phyloP scores from a whole-genome alignment of 2,797 vertebrate genomes.

The Acomys russatus region DNA sequence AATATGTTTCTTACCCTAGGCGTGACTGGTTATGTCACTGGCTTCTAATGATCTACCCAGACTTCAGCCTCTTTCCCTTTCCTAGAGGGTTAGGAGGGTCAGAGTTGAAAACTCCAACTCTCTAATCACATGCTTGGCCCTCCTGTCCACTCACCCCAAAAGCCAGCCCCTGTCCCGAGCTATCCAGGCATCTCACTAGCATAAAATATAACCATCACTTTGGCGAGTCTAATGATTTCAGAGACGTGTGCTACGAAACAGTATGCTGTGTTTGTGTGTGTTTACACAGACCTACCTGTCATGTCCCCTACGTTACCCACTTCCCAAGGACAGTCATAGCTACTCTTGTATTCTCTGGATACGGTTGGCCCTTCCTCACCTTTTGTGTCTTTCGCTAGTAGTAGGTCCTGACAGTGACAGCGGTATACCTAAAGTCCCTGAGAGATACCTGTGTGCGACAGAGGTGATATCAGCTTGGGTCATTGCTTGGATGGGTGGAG shows the following conservation, averaged over 20 bases:
- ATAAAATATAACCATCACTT: background rate
- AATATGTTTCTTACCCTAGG: background rate
- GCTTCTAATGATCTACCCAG: background rate
- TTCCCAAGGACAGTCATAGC: background rate
- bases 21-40: background rate
- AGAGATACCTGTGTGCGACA: background rate
- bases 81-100: background rate
- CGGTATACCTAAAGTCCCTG: background rate
- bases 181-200: background rate
- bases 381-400: background rate
- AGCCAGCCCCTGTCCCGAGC: background rate
- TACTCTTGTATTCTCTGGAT: background rate
- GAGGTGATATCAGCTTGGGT: background rate
- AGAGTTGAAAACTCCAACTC: background rate
- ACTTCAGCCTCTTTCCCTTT: background rate
- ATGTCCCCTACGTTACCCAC: too few relatives aligned
- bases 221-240: background rate
- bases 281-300: background rate
- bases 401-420: background rate
- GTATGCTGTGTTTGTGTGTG: background rate
- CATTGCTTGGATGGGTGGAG: background rate
- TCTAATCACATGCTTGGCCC: background rate
- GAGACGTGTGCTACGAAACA: background rate
- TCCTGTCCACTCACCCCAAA: background rate
- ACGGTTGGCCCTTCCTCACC: rapidly evolving